These are phyloP conservation scores for Lampris megalopsis DNA, from an alignment of 2,113 vertebrate species.

Conservation along the genomic window DNA sequence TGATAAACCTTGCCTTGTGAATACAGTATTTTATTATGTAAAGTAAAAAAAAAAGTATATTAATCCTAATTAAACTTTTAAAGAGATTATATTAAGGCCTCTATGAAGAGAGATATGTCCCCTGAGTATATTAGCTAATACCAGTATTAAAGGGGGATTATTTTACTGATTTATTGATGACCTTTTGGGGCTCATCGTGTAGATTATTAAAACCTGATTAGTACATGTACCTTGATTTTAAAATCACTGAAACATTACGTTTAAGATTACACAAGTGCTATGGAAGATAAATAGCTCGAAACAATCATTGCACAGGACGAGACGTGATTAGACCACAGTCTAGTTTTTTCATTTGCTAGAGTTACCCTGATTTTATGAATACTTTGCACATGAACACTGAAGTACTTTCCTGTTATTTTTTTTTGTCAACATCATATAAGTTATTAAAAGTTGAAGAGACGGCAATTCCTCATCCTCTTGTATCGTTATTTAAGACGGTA, in stretches of 20 bases:
- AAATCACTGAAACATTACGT: constrained; percentile 63
- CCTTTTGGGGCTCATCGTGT: constrained; percentile 37
- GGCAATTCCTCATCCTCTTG: constrained; percentile 30
- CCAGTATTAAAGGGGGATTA: constrained; percentile 51
- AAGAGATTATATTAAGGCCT: constrained; percentile 79
- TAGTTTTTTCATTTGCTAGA: constrained; percentile 59
- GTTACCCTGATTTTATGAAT: constrained; percentile 61
- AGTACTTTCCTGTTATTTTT: constrained; percentile 71
- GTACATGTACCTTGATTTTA: constrained; percentile 59
- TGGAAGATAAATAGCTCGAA: constrained; percentile 53
- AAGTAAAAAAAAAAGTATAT: constrained; percentile 76
- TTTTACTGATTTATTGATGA: constrained; percentile 65
- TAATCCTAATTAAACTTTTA: constrained; percentile 74
- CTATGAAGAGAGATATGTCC: constrained; percentile 55
- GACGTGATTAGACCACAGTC: constrained; percentile 23
- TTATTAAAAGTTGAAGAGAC: constrained; percentile 59
- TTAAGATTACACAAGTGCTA: constrained; percentile 49
- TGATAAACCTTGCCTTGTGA: constrained; percentile 90
- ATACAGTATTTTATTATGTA: constrained; percentile 95
- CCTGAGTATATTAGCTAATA: constrained; percentile 58
- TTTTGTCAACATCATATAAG: constrained; percentile 59
- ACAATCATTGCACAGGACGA: constrained; percentile 68
- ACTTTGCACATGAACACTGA: constrained; percentile 63
- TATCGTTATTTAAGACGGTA: constrained; percentile 8
- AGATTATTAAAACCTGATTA: constrained; percentile 54